phyloP scores from a whole-genome alignment of 2,113 vertebrate species.

The Enhydra lutris region DNA sequence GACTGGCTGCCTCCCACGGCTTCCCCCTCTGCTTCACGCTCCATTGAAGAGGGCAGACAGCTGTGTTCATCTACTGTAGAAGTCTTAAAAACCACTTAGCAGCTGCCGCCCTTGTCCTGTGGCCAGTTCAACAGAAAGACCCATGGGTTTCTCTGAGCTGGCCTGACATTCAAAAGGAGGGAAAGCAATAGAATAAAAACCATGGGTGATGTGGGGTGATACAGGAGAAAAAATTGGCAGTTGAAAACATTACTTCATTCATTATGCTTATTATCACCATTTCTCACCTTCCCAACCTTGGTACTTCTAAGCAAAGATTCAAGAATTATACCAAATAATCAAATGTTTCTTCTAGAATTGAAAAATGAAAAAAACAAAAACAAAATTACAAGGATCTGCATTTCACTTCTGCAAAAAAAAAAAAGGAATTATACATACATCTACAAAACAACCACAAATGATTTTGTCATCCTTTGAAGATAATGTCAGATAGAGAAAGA shows the following conservation, averaged over 20 bases:
- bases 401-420: not conserved
- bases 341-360: not conserved
- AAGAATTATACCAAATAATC: not conserved
- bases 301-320: not conserved
- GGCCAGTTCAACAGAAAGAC: not conserved
- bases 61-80: not conserved
- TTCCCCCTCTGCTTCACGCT: not conserved
- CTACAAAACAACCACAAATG: not conserved
- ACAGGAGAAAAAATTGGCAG: not conserved
- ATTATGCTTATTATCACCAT: not conserved
- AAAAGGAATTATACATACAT: not conserved
- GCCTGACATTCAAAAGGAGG: not conserved
- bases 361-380: not conserved
- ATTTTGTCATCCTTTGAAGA: not conserved
- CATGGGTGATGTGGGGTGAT: not conserved
- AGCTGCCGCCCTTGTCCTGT: not conserved
- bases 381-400: not conserved
- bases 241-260: not conserved
- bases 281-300: not conserved
- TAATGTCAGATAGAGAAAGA: not conserved
- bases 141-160: not conserved
- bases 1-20: conserved; percentile 6
- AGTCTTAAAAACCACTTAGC: not conserved
- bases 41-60: not conserved
- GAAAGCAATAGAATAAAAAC: not conserved